Conservation (phyloP, 2,113 vertebrate genomes). For the Alectura lathami region DNA sequence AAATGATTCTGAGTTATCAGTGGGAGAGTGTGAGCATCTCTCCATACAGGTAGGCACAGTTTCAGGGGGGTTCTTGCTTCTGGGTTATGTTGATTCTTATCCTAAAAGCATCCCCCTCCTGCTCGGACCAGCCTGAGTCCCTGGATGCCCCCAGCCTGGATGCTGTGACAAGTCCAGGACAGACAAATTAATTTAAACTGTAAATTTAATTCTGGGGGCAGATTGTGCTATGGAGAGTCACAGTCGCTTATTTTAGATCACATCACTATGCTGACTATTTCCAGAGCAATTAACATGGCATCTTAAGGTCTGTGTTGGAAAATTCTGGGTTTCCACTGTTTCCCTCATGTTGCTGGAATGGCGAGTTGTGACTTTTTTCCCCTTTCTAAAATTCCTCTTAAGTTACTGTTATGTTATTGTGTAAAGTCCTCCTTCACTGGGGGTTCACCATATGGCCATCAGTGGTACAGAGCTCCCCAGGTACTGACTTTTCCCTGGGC, state of each 20-base stretch:
- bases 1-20: not conserved
- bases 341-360: not conserved
- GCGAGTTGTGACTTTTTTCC: not conserved
- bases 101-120: not conserved
- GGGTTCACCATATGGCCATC: rapidly evolving
- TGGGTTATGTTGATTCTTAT: not conserved
- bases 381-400: not conserved
- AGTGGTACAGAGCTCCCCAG: not conserved
- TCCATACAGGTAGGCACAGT: rapidly evolving
- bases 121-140: not conserved
- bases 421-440: not conserved
- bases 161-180: not conserved
- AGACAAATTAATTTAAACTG: not conserved
- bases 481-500: not conserved
- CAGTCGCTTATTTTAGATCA: not conserved
- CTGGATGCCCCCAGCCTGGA: rapidly evolving
- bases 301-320: too few species aligned
- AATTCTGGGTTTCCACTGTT: not conserved
- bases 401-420: not conserved
- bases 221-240: too few species aligned
- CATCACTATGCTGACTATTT: rapidly evolving
- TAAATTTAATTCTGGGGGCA: not conserved
- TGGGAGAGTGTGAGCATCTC: not conserved
- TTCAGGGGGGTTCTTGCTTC: not conserved
- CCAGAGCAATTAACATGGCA: not conserved